phyloP scores from a whole-genome alignment of 2,113 vertebrate genomes.

The Scomber colias region DNA sequence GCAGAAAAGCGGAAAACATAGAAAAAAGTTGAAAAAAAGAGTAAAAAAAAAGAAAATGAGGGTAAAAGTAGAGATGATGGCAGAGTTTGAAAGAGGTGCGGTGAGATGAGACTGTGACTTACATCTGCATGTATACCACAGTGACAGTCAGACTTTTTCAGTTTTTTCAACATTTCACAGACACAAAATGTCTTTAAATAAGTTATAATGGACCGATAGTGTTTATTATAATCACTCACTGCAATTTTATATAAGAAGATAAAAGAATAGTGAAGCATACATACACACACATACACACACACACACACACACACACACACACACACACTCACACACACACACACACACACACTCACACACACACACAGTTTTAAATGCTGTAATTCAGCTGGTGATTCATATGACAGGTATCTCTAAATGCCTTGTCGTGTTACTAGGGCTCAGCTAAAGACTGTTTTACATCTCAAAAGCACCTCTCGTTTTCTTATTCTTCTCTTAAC shows the following conservation, averaged over 20 bases:
- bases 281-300: background rate
- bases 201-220: background rate
- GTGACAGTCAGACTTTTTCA: constrained; percentile 10
- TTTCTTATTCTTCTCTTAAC: constrained; percentile 50
- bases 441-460: constrained; percentile 69
- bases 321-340: too few species aligned
- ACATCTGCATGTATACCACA: constrained; percentile 22
- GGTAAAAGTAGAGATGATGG: constrained; percentile 6
- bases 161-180: too few species aligned
- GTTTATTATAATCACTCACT: background rate
- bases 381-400: constrained; percentile 42
- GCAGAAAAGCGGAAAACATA: background rate
- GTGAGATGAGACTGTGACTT: constrained; percentile 15
- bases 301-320: constrained; percentile 1
- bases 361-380: constrained; percentile 7
- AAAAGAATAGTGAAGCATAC: background rate
- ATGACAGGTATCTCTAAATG: constrained; percentile 63
- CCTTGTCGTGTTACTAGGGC: constrained; percentile 60
- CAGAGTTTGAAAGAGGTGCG: constrained; percentile 9
- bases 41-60: background rate
- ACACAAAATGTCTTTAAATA: too few species aligned
- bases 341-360: background rate
- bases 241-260: background rate
- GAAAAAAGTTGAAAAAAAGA: background rate
- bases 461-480: constrained; percentile 75